A percentile compares a stretch with the other conserved stretches of the same genome.
Evolutionary conservation across 35 echinoderm and acorn worm species (phyloP).

Genomic region (Patiria miniata): DNA sequence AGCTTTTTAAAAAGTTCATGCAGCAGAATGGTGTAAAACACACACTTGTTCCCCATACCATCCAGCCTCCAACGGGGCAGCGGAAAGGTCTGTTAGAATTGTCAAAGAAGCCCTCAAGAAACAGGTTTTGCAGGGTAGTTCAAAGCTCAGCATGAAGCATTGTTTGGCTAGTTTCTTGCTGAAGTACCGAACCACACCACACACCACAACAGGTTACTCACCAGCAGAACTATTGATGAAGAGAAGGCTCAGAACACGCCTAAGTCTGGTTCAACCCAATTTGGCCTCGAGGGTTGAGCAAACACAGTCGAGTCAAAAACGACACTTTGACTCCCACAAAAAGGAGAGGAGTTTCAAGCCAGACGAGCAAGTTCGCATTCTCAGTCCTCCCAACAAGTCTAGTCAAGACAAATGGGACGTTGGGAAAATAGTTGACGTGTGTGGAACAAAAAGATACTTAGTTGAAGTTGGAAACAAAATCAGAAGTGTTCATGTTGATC

Average conservation of each 20-base stretch:
- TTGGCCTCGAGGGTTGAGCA: not conserved
- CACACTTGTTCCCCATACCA: no score
- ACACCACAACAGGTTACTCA: no score
- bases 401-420: not conserved
- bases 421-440: conserved; percentile 9
- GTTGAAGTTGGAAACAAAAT: conserved; percentile 6
- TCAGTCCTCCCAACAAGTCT: not conserved
- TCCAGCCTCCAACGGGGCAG: no score
- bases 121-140: no score
- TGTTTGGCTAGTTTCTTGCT: no score
- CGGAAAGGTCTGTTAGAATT: no score
- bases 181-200: no score
- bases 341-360: not conserved
- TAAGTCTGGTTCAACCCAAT: conserved; percentile 7
- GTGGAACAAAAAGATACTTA: conserved; percentile 4
- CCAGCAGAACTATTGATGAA: not conserved
- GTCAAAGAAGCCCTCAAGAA: no score
- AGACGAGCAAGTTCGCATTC: conserved; percentile 9
- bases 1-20: conserved; percentile 15
- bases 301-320: not conserved
- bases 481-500: conserved; percentile 19
- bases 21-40: conserved; percentile 20
- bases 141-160: no score
- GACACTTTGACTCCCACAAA: not conserved
- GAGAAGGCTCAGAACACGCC: conserved; percentile 7